Base-by-base conservation (phyloP, 2,888 invertebrate genomes). In the Steinernema scapterisci region DNA sequence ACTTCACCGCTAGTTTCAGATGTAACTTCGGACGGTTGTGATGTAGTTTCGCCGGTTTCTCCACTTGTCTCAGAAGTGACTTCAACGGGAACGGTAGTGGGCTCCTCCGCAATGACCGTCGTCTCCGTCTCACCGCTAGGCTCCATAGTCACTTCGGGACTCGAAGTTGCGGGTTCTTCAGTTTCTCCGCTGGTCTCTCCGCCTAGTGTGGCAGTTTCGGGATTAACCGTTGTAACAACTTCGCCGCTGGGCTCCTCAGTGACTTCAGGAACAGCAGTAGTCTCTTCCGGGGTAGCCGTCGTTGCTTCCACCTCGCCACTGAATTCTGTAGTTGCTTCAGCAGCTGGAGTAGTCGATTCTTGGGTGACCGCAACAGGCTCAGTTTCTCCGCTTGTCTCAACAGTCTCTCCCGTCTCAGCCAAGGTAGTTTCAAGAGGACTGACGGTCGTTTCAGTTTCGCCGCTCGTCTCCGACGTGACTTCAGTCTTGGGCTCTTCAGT, bases 261-360 rank as follows among this genome's bases (percentile, higher is more conserved):
- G 23, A 45, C 73, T 54, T 73, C 78, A 1, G 75, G 70, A 16
- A 44, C n/a, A 11, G 27, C 52, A 9, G 48, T 31, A 9, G 70
- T 56, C 16, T 38, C 23, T 23, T 27, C 27, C 54, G 7, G 63
- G 0, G 70, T 56, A 5, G 21, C 71, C 0, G 73, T 71, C 1
- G 73, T 46, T 16, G 75, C 56, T 21, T 71, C 76, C 6, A 38
- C 70, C 27, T 48, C 70, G 45, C 21, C 70, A 13, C 72, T 19
- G 21, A 72, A 52, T 6, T 71, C 56, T 23, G 73, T 19, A 19
- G 51, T 73, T 5, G 44, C 38, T 19, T 46, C 46, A 0, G 51
- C 31, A n/a, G 74, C 21, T 52, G 48, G 73, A 43, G 74, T 75
- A 19, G 76, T 76, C 31, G 73, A 70, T 46, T 44, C 77, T 52